These are phyloP conservation scores for Sylvilagus bachmani DNA, from an alignment of 2,113 vertebrate species.

Conservation along the genomic window DNA sequence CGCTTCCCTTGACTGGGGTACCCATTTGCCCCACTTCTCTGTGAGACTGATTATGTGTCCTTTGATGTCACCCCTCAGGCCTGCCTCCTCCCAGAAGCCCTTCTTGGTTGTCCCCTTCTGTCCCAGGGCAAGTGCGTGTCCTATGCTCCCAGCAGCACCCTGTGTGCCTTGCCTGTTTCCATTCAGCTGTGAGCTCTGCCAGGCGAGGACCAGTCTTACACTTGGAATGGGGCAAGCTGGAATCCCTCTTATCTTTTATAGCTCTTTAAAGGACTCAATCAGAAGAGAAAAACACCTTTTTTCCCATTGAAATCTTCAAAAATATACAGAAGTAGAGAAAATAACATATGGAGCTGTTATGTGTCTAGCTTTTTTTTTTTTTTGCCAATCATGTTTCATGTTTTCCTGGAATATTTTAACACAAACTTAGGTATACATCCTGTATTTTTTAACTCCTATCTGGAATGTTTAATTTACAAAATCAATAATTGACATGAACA, in stretches of 20 bases:
- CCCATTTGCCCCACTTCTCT: not conserved
- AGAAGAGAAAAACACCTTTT: not conserved
- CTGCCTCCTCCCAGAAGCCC: not conserved
- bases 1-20: not conserved
- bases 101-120: not conserved
- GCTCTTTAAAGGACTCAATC: not conserved
- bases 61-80: not conserved
- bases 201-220: not conserved
- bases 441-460: not conserved
- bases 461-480: constrained; percentile 42
- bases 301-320: not conserved
- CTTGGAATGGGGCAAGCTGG: too few relatives aligned
- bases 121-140: not conserved
- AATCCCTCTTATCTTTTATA: not conserved
- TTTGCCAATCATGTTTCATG: constrained; percentile 8
- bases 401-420: constrained; percentile 8
- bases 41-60: not conserved
- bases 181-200: not conserved
- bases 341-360: not conserved
- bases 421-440: not conserved
- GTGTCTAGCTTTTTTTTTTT: not conserved
- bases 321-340: constrained; percentile 30
- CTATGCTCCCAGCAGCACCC: not conserved
- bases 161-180: not conserved
- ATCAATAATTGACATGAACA: not conserved